Conservation (phyloP, 2,888 invertebrate species). For the Rapana venosa region DNA sequence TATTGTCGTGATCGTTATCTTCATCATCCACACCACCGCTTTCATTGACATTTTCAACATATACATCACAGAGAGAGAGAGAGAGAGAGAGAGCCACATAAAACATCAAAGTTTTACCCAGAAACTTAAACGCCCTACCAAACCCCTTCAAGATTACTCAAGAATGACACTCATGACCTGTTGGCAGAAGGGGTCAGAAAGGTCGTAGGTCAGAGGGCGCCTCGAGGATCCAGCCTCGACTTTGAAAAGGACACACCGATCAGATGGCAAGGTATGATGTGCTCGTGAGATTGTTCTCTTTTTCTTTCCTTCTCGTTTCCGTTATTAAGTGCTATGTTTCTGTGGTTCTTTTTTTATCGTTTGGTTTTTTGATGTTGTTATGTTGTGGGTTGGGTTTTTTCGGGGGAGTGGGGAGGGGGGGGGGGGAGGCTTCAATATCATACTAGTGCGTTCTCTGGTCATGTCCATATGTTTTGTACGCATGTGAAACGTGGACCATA, state of each 20-base stretch:
- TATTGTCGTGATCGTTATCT: too few relatives aligned
- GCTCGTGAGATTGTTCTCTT: neutral
- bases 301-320: neutral
- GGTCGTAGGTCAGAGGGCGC: neutral
- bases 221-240: neutral
- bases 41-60: too few relatives aligned
- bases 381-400: neutral
- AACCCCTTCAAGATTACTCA: too few relatives aligned
- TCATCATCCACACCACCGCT: too few relatives aligned
- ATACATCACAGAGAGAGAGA: too few relatives aligned
- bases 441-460: too few relatives aligned
- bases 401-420: neutral
- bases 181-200: neutral
- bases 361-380: neutral
- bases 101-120: too few relatives aligned
- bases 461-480: too few relatives aligned
- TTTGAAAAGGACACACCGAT: neutral
- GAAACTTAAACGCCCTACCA: too few relatives aligned
- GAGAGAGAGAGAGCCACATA: too few relatives aligned
- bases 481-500: too few relatives aligned
- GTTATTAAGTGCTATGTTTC: neutral
- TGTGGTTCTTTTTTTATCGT: neutral
- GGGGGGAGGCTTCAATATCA: too few relatives aligned
- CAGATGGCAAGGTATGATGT: neutral
- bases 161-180: neutral